Percentiles rank a stretch among this genome's conserved stretches.
Conservation (phyloP, 2,113 vertebrate genomes). For the Heteronetta atricapilla region DNA sequence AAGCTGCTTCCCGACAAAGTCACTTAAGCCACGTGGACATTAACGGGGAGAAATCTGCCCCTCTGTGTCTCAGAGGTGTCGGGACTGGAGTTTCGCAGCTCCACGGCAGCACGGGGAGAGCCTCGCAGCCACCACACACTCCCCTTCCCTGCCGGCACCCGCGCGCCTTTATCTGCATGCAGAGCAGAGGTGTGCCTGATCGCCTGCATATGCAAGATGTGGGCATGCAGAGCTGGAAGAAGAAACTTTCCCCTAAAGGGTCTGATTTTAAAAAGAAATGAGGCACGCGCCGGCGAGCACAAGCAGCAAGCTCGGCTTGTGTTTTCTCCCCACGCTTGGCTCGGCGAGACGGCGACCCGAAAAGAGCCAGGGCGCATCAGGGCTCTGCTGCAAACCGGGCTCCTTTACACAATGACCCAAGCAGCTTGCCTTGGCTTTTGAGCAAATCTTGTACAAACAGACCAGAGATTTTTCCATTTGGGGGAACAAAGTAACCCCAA, state of each 20-base stretch:
- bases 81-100: not conserved
- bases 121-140: not conserved
- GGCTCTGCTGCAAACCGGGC: not conserved
- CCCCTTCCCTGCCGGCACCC: not conserved
- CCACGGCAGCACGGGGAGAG: rapidly evolving
- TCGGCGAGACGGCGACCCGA: rapidly evolving
- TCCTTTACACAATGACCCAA: not conserved
- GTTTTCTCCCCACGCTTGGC: not conserved
- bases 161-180: not conserved
- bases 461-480: not conserved
- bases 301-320: not conserved
- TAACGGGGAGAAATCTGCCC: not conserved
- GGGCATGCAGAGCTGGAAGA: constrained; percentile 14
- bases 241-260: constrained; percentile 67
- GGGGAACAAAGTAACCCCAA: not conserved
- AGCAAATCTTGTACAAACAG: not conserved
- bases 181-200: constrained; percentile 28
- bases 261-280: constrained; percentile 58
- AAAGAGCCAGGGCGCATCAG: not conserved
- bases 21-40: rapidly evolving
- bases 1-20: rapidly evolving
- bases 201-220: constrained; percentile 51
- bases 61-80: rapidly evolving
- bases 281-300: constrained; percentile 11
- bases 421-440: not conserved